Evolutionary conservation across 2,797 vertebrate genomes (phyloP).

Genomic region (Atherinosoma microstoma): DNA sequence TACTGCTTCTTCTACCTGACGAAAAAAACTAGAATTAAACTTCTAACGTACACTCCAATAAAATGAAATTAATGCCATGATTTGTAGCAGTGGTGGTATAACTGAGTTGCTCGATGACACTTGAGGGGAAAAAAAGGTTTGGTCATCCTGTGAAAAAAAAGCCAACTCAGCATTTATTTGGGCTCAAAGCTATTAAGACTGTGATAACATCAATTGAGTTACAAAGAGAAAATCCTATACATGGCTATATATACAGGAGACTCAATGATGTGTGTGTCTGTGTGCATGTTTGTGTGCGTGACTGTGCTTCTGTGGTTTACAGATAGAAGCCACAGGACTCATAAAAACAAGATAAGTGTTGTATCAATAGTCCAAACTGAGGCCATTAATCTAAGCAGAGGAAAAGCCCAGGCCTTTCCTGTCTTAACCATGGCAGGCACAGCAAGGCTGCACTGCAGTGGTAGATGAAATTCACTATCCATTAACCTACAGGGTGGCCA

Average conservation of each 20-base stretch:
- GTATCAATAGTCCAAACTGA: constrained; percentile 81
- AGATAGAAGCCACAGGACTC: constrained; percentile 69
- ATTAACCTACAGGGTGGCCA: constrained; percentile 61
- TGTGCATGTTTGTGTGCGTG: constrained; percentile 15
- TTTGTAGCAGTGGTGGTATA: background rate
- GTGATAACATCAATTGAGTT: background rate
- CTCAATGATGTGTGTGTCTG: constrained; percentile 1
- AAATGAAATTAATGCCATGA: background rate
- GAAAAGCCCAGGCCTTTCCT: constrained; percentile 44
- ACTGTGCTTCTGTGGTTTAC: constrained; percentile 59
- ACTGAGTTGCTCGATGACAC: background rate
- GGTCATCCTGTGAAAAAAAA: constrained; percentile 22
- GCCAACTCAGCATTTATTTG: constrained; percentile 7
- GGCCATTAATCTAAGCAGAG: constrained; percentile 77
- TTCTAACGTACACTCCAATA: background rate
- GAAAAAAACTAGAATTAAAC: background rate
- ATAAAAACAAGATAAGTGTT: constrained; percentile 83
- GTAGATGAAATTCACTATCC: constrained; percentile 57
- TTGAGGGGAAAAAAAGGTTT: background rate
- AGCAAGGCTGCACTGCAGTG: constrained; percentile 13
- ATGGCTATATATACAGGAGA: constrained; percentile 16
- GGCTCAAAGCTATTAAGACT: constrained; percentile 27
- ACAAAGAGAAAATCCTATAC: constrained; percentile 2
- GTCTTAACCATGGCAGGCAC: constrained; percentile 49
- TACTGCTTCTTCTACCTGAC: background rate